Conservation (phyloP, 2,888 invertebrate species). For the Holacanthella duospinosa region DNA sequence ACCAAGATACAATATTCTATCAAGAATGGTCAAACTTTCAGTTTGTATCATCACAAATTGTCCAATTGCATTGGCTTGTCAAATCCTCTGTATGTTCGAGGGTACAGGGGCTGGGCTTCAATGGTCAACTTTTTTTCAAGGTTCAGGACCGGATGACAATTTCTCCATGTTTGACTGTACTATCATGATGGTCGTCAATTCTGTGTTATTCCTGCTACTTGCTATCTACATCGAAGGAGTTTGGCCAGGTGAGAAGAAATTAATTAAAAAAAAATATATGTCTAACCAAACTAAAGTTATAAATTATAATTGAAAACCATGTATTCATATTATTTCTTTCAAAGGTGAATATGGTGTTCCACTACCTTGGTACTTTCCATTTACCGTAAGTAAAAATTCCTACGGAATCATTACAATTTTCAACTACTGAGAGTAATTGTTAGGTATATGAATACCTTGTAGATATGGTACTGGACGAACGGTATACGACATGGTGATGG, state of each 20-base stretch:
- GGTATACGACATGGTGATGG: slow-evolving; percentile 45
- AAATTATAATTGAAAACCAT: neutral
- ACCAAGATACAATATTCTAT: slow-evolving; percentile 48
- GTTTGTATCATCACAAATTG: slow-evolving; percentile 15
- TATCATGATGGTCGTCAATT: slow-evolving; percentile 60
- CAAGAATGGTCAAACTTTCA: slow-evolving; percentile 18
- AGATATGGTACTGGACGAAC: slow-evolving; percentile 40
- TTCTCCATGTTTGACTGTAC: slow-evolving; percentile 60
- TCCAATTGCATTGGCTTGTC: slow-evolving; percentile 65
- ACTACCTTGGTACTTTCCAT: slow-evolving; percentile 68
- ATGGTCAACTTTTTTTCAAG: slow-evolving; percentile 53
- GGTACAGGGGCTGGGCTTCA: slow-evolving; percentile 51
- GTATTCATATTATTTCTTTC: neutral
- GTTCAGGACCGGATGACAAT: slow-evolving; percentile 56
- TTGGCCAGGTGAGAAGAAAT: slow-evolving; percentile 60
- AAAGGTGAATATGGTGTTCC: slow-evolving; percentile 72
- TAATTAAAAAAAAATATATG: no score
- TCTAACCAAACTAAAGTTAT: neutral
- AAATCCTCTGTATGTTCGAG: slow-evolving; percentile 60
- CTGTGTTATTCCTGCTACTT: slow-evolving; percentile 58
- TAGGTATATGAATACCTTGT: neutral
- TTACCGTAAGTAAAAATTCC: slow-evolving; percentile 43
- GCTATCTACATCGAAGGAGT: slow-evolving; percentile 79
- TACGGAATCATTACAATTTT: no score
- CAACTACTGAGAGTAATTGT: neutral